Conservation (phyloP, 53 echinoderm and acorn worm species). For the Holothuria leucospilota region DNA sequence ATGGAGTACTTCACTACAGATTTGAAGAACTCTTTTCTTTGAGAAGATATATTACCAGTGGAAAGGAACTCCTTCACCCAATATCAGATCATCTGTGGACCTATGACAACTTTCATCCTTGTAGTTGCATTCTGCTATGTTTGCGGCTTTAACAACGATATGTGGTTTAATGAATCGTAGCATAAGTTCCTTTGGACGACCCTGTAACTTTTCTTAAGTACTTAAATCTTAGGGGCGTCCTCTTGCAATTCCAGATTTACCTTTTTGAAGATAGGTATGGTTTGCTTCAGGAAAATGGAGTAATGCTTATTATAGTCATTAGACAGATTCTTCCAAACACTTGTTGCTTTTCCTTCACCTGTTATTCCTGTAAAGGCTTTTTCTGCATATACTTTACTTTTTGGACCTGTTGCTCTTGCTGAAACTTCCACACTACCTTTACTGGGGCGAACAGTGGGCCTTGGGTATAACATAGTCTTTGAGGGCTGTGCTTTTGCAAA, state of each 20-base stretch:
- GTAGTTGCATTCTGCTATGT: slow-evolving; percentile 60
- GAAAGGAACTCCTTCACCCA: slow-evolving; percentile 50
- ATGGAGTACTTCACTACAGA: slow-evolving; percentile 69
- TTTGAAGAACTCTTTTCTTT: slow-evolving; percentile 42
- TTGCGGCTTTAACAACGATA: slow-evolving; percentile 49
- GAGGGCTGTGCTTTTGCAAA: too few species aligned
- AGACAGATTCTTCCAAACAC: too few species aligned
- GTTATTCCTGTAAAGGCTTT: too few species aligned
- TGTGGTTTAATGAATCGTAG: slow-evolving; percentile 74
- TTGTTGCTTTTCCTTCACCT: too few species aligned
- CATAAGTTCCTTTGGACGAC: slow-evolving; percentile 59
- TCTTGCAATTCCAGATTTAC: slow-evolving; percentile 71
- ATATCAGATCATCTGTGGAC: slow-evolving; percentile 41
- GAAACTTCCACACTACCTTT: too few species aligned
- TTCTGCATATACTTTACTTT: too few species aligned
- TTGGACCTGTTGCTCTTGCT: too few species aligned
- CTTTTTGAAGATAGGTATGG: slow-evolving; percentile 61
- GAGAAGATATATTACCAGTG: slow-evolving; percentile 19
- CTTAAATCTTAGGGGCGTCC: slow-evolving; percentile 73
- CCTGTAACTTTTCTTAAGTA: slow-evolving; percentile 62
- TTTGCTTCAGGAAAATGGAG: slow-evolving; percentile 64
- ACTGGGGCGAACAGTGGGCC: too few species aligned
- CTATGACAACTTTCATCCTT: slow-evolving; percentile 52
- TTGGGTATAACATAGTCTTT: too few species aligned
- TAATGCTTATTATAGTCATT: slow-evolving; percentile 67